Conservation (phyloP, 1,140 invertebrate species). For the Pseudomyrmex concolor region DNA sequence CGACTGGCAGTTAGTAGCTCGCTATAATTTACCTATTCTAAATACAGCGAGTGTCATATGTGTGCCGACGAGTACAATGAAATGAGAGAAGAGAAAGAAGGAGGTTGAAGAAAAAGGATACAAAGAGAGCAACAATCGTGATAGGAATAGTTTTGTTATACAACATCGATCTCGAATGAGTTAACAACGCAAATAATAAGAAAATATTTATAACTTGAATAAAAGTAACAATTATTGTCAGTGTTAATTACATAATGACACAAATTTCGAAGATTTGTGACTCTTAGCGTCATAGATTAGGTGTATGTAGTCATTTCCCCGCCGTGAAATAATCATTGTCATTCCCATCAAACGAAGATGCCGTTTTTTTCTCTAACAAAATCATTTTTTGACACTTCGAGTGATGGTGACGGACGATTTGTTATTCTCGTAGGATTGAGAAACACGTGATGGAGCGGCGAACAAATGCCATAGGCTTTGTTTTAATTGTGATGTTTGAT, state of each 20-base stretch:
- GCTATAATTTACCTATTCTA: slow-evolving; percentile 71
- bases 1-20: slow-evolving; percentile 43
- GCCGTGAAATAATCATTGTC: slow-evolving; percentile 44
- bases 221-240: slow-evolving; percentile 30
- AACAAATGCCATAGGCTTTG: slow-evolving; percentile 73
- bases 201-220: not conserved
- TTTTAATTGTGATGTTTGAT: slow-evolving; percentile 76
- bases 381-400: slow-evolving; percentile 43
- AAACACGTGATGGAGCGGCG: slow-evolving; percentile 44
- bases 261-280: slow-evolving; percentile 25
- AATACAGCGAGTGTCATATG: slow-evolving; percentile 59
- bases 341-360: slow-evolving; percentile 45
- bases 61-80: slow-evolving; percentile 49
- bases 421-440: slow-evolving; percentile 52
- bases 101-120: not conserved
- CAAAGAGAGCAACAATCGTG: slow-evolving; percentile 24
- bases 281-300: not conserved
- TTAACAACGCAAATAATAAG: not conserved
- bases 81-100: not conserved
- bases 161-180: too few species aligned
- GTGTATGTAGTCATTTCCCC: not conserved
- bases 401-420: slow-evolving; percentile 22
- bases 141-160: too few species aligned
- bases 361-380: slow-evolving; percentile 36
- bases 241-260: slow-evolving; percentile 31